These are phyloP conservation scores for Lagorchestes hirsutus DNA, from an alignment of 2,797 vertebrate genomes.

Conservation along the genomic window DNA sequence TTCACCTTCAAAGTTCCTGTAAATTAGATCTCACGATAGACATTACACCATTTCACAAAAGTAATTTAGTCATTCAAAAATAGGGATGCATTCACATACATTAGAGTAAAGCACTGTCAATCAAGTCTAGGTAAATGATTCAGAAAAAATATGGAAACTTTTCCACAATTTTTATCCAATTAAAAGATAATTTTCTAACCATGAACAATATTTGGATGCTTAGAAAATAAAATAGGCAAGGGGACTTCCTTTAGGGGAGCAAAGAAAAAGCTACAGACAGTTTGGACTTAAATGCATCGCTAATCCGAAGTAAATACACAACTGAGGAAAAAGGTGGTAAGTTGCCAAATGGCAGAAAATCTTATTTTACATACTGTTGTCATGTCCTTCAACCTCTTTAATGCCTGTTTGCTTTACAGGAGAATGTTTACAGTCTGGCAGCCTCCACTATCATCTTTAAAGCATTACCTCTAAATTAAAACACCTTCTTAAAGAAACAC, in stretches of 20 bases:
- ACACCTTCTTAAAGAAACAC: slow-evolving; percentile 65
- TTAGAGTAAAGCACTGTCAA: slow-evolving; percentile 70
- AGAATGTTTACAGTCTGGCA: slow-evolving; percentile 55
- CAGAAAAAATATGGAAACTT: slow-evolving; percentile 54
- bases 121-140: neutral
- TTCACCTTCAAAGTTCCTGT: slow-evolving; percentile 52
- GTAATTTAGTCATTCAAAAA: slow-evolving; percentile 28
- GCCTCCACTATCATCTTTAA: slow-evolving; percentile 38
- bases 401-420: slow-evolving; percentile 70
- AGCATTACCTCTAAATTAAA: slow-evolving; percentile 58
- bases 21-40: slow-evolving; percentile 31
- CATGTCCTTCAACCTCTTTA: slow-evolving; percentile 69
- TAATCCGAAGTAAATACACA: slow-evolving; percentile 77
- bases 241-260: slow-evolving; percentile 19
- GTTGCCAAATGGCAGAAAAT: slow-evolving; percentile 32
- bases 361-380: slow-evolving; percentile 74
- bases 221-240: slow-evolving; percentile 40
- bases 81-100: slow-evolving; percentile 42
- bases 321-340: slow-evolving; percentile 41
- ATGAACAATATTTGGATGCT: slow-evolving; percentile 48
- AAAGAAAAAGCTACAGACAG: slow-evolving; percentile 8
- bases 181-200: slow-evolving; percentile 43
- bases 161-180: slow-evolving; percentile 48
- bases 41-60: slow-evolving; percentile 1
- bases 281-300: neutral